phyloP scores from a whole-genome alignment of 2,113 vertebrate species.

The Etheostoma cragini region DNA sequence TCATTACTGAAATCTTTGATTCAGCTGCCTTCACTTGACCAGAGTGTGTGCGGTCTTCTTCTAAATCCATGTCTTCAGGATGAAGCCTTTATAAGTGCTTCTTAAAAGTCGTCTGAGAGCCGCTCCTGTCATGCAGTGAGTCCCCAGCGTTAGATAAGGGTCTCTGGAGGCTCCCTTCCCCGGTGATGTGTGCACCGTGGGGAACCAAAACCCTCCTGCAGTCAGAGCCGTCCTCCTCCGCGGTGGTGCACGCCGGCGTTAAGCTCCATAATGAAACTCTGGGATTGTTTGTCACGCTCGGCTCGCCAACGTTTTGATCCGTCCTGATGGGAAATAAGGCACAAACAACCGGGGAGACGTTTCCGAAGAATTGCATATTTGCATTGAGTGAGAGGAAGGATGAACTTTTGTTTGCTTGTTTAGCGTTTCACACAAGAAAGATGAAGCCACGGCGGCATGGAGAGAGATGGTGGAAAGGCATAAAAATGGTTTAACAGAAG shows the following conservation, averaged over 20 bases:
- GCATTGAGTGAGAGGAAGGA: too few species aligned
- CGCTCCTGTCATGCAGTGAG: neutral
- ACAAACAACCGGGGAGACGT: neutral
- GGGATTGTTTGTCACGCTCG: constrained; percentile 51
- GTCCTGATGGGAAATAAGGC: constrained; percentile 46
- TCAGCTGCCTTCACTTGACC: neutral
- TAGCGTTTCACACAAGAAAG: too few species aligned
- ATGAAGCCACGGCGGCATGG: too few species aligned
- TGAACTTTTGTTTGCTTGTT: too few species aligned
- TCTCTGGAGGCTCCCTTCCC: constrained; percentile 1
- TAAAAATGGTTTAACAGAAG: too few species aligned
- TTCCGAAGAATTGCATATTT: too few species aligned
- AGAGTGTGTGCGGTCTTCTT: neutral
- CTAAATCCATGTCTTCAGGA: neutral
- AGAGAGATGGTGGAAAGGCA: too few species aligned
- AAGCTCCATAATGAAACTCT: constrained; percentile 52
- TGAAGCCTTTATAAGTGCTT: neutral
- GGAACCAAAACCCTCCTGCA: neutral
- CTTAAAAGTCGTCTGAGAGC: neutral
- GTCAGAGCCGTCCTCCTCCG: neutral
- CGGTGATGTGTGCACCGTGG: neutral
- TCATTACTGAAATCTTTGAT: neutral
- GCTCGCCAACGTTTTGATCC: constrained; percentile 34
- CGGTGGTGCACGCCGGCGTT: neutral
- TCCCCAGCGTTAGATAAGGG: neutral